Base-by-base conservation (phyloP, 2,797 vertebrate genomes). In the Manis crassicaudata region DNA sequence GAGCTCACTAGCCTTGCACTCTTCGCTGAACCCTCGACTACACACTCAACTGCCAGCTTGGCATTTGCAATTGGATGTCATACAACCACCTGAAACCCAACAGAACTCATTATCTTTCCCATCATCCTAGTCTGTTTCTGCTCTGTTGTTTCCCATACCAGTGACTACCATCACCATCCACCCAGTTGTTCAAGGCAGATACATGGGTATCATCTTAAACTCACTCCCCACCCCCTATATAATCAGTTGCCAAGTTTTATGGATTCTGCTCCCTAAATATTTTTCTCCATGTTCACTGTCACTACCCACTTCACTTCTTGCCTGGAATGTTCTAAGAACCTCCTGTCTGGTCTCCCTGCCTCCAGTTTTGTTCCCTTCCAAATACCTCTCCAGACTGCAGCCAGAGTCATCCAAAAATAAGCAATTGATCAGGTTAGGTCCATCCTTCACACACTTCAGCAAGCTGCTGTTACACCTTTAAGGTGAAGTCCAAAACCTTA, bases 11-110 rank as follows among this genome's bases (percentile, higher is more conserved):
- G 21, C 3, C 4, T 70, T 65, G 18, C 73, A 27, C 37, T 63
- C 9, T 14, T 73, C 46, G 7, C 52, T 32, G 35, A 93, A 32
- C 21, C 60, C 5, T 67, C 40, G 12, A 76, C 7, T 85, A 21
- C 46, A 52, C 65, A 88, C 80, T 82, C 70, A 93, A 40, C 11
- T 85, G 20, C 29, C 29, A 88, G 37, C 17, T 68, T 92, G 67
- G 58, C 60, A 81, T 94, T 97, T 91, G 21, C 21, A 67, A 63
- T 81, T 96, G 43, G 25, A 94, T 86, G 63, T 68, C 29, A 85
- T 56, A 80, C 2, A 75, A 83, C 70, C 52, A 96, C 90, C 35
- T 63, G 43, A 82, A 92, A 68, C 32, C 77, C 92, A 92, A 80
- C 52, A 94, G 76, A 86, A 85, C 12, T 73, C 14, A 40, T 60